phyloP scores from a whole-genome alignment of 1,140 invertebrate species.

The Nomia melanderi region DNA sequence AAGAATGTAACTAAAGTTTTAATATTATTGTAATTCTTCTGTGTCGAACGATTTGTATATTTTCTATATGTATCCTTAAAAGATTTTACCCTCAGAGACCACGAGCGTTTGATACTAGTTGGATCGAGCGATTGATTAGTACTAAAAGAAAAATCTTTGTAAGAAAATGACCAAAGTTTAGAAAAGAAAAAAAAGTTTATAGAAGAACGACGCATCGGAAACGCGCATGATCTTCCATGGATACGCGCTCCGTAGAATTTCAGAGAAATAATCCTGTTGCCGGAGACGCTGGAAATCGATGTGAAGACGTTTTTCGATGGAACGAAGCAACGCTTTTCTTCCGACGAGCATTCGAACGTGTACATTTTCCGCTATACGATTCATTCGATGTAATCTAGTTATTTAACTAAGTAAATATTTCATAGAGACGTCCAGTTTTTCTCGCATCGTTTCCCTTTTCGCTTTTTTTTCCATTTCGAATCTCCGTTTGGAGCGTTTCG shows the following conservation, averaged over 20 bases:
- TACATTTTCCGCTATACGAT: conserved; percentile 76
- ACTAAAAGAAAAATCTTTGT: conserved; percentile 55
- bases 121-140: conserved; percentile 28
- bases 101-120: conserved; percentile 43
- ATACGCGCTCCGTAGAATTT: conserved; percentile 32
- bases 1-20: conserved; percentile 57
- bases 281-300: conserved; percentile 37
- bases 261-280: conserved; percentile 22
- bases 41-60: conserved; percentile 55
- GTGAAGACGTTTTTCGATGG: conserved; percentile 38
- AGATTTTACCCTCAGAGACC: conserved; percentile 34
- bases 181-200: conserved; percentile 53
- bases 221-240: conserved; percentile 49
- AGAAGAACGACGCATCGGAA: conserved; percentile 51
- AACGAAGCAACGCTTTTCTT: conserved; percentile 46
- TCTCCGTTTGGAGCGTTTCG: conserved; percentile 6
- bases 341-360: conserved; percentile 60
- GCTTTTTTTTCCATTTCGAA: conserved; percentile 37
- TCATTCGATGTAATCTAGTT: conserved; percentile 73
- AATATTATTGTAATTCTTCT: conserved; percentile 55
- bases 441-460: neutral
- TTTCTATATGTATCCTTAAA: conserved; percentile 56
- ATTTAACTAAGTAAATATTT: conserved; percentile 76
- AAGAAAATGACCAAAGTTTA: conserved; percentile 72
- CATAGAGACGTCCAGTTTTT: conserved; percentile 60